Evolutionary conservation across 2,888 invertebrate genomes (phyloP).

Genomic region (Sphaerophoria taeniata): DNA sequence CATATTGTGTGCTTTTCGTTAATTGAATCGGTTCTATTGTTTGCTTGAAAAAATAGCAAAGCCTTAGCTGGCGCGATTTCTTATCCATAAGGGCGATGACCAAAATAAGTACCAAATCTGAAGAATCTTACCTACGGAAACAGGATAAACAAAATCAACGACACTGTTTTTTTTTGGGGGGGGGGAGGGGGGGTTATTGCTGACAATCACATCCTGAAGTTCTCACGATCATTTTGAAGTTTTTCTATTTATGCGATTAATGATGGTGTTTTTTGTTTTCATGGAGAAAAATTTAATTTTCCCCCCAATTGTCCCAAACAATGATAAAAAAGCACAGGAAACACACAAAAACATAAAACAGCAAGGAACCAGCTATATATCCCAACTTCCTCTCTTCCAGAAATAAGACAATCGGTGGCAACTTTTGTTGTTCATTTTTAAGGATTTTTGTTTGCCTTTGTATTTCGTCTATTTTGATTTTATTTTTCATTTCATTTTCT

Average conservation of each 20-base stretch:
- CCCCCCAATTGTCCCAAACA: slow-evolving; percentile 62
- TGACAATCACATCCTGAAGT: slow-evolving; percentile 16
- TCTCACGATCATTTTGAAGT: slow-evolving; percentile 24
- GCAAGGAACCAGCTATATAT: not conserved
- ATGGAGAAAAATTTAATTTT: slow-evolving; percentile 60
- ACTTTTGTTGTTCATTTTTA: slow-evolving; percentile 48
- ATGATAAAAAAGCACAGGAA: slow-evolving; percentile 43
- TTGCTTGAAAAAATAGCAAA: slow-evolving; percentile 53
- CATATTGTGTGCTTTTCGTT: slow-evolving; percentile 48
- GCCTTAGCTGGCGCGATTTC: slow-evolving; percentile 59
- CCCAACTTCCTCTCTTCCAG: slow-evolving; percentile 35
- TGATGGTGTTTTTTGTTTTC: slow-evolving; percentile 27
- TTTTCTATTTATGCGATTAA: slow-evolving; percentile 17
- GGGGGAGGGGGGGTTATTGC: too few relatives aligned
- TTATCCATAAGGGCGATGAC: slow-evolving; percentile 28
- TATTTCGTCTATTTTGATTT: not conserved
- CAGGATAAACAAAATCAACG: slow-evolving; percentile 68
- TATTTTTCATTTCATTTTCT: slow-evolving; percentile 21
- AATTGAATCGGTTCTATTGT: slow-evolving; percentile 69
- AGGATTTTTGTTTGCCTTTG: not conserved
- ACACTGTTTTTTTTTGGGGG: slow-evolving; percentile 20
- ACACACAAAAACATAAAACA: slow-evolving; percentile 13
- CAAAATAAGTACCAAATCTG: not conserved
- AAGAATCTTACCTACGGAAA: slow-evolving; percentile 24
- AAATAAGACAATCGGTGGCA: slow-evolving; percentile 69